A percentile compares a stretch with the other conserved stretches of the same genome.
These are phyloP conservation scores for Drosophila infuscata DNA, from an alignment of 2,888 invertebrate species.

Conservation along the genomic window DNA sequence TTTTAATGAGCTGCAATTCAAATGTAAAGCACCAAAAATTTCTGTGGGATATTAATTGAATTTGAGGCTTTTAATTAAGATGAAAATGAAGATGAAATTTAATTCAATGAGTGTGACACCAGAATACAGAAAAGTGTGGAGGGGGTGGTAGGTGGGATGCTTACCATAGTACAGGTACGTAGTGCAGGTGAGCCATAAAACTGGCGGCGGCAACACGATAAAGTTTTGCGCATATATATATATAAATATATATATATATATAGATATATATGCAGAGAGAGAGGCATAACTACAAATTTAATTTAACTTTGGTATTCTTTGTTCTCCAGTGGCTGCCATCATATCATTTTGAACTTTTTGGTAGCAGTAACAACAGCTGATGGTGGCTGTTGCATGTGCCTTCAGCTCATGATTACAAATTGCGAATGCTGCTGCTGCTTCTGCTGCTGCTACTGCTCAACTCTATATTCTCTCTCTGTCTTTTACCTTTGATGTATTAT, in stretches of 20 bases:
- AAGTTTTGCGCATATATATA: constrained; percentile 73
- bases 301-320: constrained; percentile 84
- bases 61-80: constrained; percentile 71
- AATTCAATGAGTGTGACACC: constrained; percentile 45
- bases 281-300: constrained; percentile 83
- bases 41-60: constrained; percentile 56
- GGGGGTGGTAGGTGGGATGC: background rate
- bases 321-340: constrained; percentile 63
- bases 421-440: constrained; percentile 9
- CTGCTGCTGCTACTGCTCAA: constrained; percentile 8
- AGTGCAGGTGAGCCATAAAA: constrained; percentile 35
- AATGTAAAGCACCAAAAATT: constrained; percentile 52
- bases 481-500: constrained; percentile 41
- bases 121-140: background rate
- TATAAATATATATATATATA: no score
- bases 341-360: constrained; percentile 57
- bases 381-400: constrained; percentile 48
- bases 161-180: background rate
- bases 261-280: background rate
- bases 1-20: constrained; percentile 76
- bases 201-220: constrained; percentile 57
- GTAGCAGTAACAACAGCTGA: constrained; percentile 11
- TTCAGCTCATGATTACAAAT: constrained; percentile 41
- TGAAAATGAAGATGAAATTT: constrained; percentile 24
- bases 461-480: background rate